phyloP scores from a whole-genome alignment of 1,140 invertebrate genomes.

The Brachionus sp. region DNA sequence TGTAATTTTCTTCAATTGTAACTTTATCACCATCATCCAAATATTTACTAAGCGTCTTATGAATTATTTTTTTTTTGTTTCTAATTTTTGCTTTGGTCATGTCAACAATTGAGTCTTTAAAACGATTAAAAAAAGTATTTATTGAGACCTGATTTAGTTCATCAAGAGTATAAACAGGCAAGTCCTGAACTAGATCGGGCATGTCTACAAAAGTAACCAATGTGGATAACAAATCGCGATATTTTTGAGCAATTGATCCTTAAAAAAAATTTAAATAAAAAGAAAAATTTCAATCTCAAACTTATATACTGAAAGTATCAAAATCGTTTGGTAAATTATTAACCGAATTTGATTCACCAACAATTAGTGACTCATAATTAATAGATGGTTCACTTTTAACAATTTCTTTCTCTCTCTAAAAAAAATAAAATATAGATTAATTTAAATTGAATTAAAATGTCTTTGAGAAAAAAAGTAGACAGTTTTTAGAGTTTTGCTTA shows the following conservation, averaged over 20 bases:
- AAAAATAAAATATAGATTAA: too few species aligned
- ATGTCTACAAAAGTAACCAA: background rate
- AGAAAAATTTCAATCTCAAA: background rate
- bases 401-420: too few species aligned
- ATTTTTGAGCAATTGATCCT: background rate
- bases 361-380: background rate
- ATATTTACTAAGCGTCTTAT: background rate
- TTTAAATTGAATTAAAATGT: too few species aligned
- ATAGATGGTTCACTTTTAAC: background rate
- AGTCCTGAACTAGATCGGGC: background rate
- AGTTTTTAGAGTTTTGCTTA: too few species aligned
- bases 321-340: background rate
- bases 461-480: too few species aligned
- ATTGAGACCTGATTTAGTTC: background rate
- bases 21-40: background rate
- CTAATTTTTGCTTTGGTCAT: background rate
- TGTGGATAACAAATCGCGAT: background rate
- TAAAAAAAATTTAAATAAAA: background rate
- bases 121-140: background rate
- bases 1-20: background rate
- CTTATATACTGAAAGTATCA: background rate
- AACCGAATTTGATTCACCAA: background rate
- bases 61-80: background rate
- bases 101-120: background rate
- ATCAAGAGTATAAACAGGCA: background rate